Base-by-base conservation (phyloP, 2,888 invertebrate species). In the Tachina fera region DNA sequence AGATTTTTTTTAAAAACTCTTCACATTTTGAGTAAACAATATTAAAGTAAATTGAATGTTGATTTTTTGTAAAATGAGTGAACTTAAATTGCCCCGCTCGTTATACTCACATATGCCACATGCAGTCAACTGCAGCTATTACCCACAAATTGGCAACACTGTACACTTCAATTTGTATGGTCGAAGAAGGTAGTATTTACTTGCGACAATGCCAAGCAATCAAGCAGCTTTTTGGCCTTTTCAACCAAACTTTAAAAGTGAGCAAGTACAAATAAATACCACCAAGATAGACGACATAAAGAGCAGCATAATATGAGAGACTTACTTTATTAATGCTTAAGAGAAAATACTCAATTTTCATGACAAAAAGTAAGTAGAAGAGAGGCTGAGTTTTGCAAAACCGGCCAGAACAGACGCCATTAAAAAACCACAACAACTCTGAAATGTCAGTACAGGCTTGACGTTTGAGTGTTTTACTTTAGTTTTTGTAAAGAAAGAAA, bases 361-460 rank as follows among this genome's bases (percentile, higher is more conserved):
- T 39, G 22, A 19, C 8, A 49, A 43, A 11, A 10, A 68, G 14
- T 45, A 43, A 63, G 74, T 31, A 31, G 9, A 10, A 22, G 39
- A 71, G 74, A 72, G 68, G 68, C 60, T 19, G 47, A 68, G 65
- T 70, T 74, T 63, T 63, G 71, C 86, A 76, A 85, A 83, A 72
- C 78, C 74, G 83, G 87, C 83, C 82, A 79, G 74, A 83, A 86
- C 82, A 58, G 83, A 84, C 82, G 87, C 87, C 86, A 87, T 84
- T 76, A 58, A 86, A 87, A 74, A 76, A 81, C 83, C 87, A 88
- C 84, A 76, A 53, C 77, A 79, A 82, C 77, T 71, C 53, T 47
- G 70, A 89, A 89, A 88, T 87, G 90, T 91, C 91, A 91, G 91
- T 91, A 88, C 85, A 72, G 87, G 88, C 88, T 90, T 89, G 91